Conservation (phyloP, 1,140 invertebrate genomes). For the Cryptotermes secundus region DNA sequence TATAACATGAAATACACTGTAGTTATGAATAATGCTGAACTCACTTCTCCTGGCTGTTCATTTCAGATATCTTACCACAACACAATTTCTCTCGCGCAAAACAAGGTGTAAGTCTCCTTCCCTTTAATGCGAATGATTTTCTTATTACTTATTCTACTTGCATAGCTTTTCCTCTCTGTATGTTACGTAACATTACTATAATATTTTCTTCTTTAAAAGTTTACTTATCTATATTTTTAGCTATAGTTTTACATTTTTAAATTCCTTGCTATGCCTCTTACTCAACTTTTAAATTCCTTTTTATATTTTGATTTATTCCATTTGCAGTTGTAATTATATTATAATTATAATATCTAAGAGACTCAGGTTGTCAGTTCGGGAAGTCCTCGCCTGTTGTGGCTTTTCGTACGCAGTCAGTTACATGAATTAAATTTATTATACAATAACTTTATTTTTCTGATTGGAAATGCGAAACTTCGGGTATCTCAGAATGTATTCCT, state of each 20-base stretch:
- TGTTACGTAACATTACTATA: background rate
- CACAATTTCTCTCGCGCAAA: constrained; percentile 30
- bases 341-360: background rate
- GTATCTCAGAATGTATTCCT: too few relatives aligned
- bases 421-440: too few relatives aligned
- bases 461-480: too few relatives aligned
- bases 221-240: constrained; percentile 20
- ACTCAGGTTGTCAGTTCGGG: background rate
- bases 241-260: background rate
- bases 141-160: constrained; percentile 8
- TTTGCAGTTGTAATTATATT: too few relatives aligned
- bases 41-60: constrained; percentile 26
- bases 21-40: background rate
- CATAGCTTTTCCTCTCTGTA: constrained; percentile 29
- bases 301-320: background rate
- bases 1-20: background rate
- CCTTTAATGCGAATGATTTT: constrained; percentile 32
- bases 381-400: too few relatives aligned
- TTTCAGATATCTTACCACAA: constrained; percentile 31
- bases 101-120: constrained; percentile 32
- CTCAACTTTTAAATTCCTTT: background rate
- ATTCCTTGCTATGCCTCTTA: constrained; percentile 12
- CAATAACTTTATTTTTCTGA: too few relatives aligned
- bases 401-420: too few relatives aligned
- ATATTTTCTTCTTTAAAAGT: background rate